Percentiles rank a stretch among this genome's conserved stretches.
phyloP scores from a whole-genome alignment of 2,113 vertebrate genomes.

The Paralichthys olivaceus region DNA sequence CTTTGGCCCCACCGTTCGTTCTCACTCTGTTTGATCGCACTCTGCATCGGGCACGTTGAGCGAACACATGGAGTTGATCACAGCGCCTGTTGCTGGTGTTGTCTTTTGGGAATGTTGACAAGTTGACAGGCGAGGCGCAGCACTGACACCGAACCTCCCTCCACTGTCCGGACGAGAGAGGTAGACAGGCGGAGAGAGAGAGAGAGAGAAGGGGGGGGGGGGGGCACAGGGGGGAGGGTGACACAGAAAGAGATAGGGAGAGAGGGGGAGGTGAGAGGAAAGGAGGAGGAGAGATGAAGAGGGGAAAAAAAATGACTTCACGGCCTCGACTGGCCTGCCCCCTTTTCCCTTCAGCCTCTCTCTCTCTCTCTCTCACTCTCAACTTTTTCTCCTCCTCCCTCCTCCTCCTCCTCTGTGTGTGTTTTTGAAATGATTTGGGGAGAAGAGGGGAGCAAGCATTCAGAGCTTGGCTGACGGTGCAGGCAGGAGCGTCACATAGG shows the following conservation, averaged over 20 bases:
- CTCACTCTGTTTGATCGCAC: conserved; percentile 32
- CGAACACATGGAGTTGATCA: conserved; percentile 88
- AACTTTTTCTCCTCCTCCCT: conserved; percentile 65
- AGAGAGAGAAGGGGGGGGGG: conserved; percentile 19
- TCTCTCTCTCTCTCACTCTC: conserved; percentile 65
- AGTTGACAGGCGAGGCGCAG: conserved; percentile 84
- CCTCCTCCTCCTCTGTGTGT: conserved; percentile 56
- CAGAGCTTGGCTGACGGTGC: conserved; percentile 76
- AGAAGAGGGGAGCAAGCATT: conserved; percentile 78
- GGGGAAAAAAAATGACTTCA: conserved; percentile 75
- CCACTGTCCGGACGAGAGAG: conserved; percentile 73
- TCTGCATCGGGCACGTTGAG: conserved; percentile 49
- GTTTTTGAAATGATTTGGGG: conserved; percentile 80
- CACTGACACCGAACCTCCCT: conserved; percentile 85
- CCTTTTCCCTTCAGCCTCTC: conserved; percentile 74
- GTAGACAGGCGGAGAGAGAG: conserved; percentile 62
- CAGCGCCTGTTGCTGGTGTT: conserved; percentile 83
- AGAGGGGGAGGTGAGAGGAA: conserved; percentile 60
- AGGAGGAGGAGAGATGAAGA: conserved; percentile 73
- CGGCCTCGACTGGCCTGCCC: conserved; percentile 64
- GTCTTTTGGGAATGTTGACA: conserved; percentile 87
- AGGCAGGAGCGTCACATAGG: conserved; percentile 73
- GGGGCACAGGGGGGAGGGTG: conserved; percentile 39
- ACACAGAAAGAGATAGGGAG: conserved; percentile 51
- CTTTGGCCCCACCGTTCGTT: background rate